Evolutionary conservation across 2,888 invertebrate genomes (phyloP), one percentile per base, ranked within the genome.

Genomic region (Cephalotes varians): DNA sequence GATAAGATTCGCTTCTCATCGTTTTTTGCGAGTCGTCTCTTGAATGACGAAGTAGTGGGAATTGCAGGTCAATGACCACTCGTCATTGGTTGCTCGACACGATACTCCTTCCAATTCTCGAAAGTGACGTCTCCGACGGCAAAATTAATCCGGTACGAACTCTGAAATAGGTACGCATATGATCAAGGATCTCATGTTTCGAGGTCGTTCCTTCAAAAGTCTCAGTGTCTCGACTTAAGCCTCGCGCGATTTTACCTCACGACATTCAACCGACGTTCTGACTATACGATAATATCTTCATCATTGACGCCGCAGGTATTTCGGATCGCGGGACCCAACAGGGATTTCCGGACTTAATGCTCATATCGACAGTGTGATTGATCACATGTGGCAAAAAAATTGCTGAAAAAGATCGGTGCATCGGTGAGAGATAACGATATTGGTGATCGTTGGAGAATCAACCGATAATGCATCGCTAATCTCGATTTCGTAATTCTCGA

Each of bases 281-380:
- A 34, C 18, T 28, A 7, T 51, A 37, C 18, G 49, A 51, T 76
- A 65, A 76, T 28, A 31, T 77, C 37, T 54, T 56, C 21, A 2
- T 28, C 31, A 1, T 51, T 76, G 28, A 34, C 37, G 3, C 40
- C 12, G 18, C 31, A 69, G 76, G 54, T 56, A 31, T 77, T 49
- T 25, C 6, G 51, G 28, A 37, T 12, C 34, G n/a, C 31, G 15
- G 40, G 44, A 31, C 21, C 31, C 31, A 5, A 12, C 51, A 44
- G 56, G 77, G 5, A 69, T 77, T 77, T 44, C 77, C 71, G 12
- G 44, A 77, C 56, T 56, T 34, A 56, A 58, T 25, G 31, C 31
- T 15, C 18, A 1, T n/a, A 54, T 6, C 25, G 37, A 51, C 12
- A 49, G 10, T 12, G 67, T 56, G 56, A 71, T 44, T 25, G 56